Evolutionary conservation across 1,140 invertebrate species (phyloP).

Genomic region (Rhyzopertha dominica): DNA sequence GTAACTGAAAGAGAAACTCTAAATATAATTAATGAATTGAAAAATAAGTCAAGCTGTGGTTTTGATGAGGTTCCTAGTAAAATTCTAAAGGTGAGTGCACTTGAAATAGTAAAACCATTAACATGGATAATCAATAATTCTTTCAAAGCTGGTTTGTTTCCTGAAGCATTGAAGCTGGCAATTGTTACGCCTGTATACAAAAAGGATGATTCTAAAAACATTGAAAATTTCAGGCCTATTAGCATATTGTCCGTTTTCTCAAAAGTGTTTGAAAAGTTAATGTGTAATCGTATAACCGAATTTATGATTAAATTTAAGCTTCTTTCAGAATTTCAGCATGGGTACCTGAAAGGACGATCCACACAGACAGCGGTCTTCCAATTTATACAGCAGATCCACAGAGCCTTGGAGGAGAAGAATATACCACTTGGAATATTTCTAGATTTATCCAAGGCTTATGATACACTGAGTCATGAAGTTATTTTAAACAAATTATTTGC

Average conservation of each 20-base stretch:
- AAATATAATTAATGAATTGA: constrained; percentile 4
- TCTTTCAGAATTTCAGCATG: constrained; percentile 9
- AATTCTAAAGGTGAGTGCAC: background rate
- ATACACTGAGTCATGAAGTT: constrained; percentile 10
- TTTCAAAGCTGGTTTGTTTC: constrained; percentile 9
- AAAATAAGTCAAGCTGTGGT: constrained; percentile 10
- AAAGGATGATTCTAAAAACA: constrained; percentile 2
- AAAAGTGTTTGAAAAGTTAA: constrained; percentile 11
- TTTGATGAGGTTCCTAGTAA: constrained; percentile 6
- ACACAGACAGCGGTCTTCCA: constrained; percentile 6
- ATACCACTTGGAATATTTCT: constrained; percentile 10
- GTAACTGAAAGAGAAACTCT: constrained; percentile 5
- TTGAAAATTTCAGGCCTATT: constrained; percentile 15
- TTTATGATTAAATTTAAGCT: constrained; percentile 6
- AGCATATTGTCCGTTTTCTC: constrained; percentile 7
- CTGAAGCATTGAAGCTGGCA: constrained; percentile 10
- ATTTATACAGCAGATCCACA: constrained; percentile 2
- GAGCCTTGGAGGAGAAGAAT: constrained; percentile 7
- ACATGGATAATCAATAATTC: constrained; percentile 12
- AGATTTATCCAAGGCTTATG: constrained; percentile 12
- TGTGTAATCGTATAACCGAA: constrained; percentile 1
- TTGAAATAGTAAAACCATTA: constrained; percentile 7
- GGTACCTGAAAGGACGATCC: constrained; percentile 6
- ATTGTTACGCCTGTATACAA: constrained; percentile 11
- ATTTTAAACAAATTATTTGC: constrained; percentile 1